Conservation (phyloP, 2,113 vertebrate species). For the Benitochromis conjunctus region DNA sequence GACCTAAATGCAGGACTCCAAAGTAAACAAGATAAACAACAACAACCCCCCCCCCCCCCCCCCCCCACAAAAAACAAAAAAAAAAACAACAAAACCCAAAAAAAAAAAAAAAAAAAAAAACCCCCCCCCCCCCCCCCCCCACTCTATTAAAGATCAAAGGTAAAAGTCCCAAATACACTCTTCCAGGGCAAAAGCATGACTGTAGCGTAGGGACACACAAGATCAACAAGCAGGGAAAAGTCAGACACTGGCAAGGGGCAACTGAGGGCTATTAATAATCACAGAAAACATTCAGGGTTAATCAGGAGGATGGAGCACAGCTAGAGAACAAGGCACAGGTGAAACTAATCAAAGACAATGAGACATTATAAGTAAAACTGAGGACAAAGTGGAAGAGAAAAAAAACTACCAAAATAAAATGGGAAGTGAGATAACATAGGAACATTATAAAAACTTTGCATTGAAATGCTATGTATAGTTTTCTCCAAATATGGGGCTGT, state of each 20-base stretch:
- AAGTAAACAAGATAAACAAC: background rate
- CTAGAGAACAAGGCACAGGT: background rate
- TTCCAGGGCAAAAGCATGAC: background rate
- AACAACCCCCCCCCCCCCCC: too few relatives aligned
- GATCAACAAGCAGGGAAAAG: background rate
- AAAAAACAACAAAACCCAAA: background rate
- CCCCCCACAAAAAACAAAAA: background rate
- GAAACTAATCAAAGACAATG: background rate
- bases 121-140: too few relatives aligned
- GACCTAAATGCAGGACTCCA: background rate
- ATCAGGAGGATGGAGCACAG: fast-evolving
- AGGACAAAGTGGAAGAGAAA: background rate
- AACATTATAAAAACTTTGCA: background rate
- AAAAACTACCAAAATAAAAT: background rate
- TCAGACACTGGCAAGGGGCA: background rate
- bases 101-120: background rate
- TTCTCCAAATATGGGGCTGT: background rate
- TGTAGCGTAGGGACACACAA: background rate
- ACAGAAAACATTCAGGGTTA: background rate
- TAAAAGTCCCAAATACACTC: background rate
- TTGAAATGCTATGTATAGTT: background rate
- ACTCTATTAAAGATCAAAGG: background rate
- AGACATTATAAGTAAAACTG: background rate
- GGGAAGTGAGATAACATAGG: background rate
- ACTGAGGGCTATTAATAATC: background rate